A percentile compares a stretch with the other conserved stretches of the same genome.
Conservation (phyloP, 2,113 vertebrate species). For the Microtus ochrogaster region DNA sequence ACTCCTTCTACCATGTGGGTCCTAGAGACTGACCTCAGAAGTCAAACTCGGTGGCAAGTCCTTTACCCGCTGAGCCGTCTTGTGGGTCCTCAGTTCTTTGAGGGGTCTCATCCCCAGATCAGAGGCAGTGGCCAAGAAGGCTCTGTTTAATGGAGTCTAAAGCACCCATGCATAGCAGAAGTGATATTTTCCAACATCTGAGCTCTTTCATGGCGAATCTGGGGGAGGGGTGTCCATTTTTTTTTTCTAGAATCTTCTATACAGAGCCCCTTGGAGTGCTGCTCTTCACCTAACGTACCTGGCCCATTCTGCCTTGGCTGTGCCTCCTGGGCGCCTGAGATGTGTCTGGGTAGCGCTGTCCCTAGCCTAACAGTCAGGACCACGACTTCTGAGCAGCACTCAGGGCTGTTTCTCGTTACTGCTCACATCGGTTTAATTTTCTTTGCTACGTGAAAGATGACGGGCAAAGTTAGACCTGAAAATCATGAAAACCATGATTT, state of each 20-base stretch:
- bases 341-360: not conserved
- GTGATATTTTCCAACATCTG: not conserved
- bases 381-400: fast-evolving
- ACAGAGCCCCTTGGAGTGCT: fast-evolving
- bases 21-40: not conserved
- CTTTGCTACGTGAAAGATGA: conserved; percentile 70
- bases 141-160: not conserved
- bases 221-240: too few relatives aligned
- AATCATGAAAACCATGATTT: conserved; percentile 79
- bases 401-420: conserved; percentile 81
- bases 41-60: not conserved
- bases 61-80: not conserved
- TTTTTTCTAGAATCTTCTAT: not conserved
- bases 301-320: not conserved
- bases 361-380: not conserved
- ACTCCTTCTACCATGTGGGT: not conserved
- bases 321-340: not conserved
- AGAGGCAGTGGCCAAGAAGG: not conserved
- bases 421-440: conserved; percentile 69
- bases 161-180: not conserved
- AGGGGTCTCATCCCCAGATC: fast-evolving
- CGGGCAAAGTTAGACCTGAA: conserved; percentile 75
- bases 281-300: fast-evolving
- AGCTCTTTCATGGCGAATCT: not conserved
- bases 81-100: not conserved